Percentiles rank a stretch among this genome's conserved stretches.
Evolutionary conservation across 2,113 vertebrate genomes (phyloP).

Genomic region (Nycticorax nycticorax): DNA sequence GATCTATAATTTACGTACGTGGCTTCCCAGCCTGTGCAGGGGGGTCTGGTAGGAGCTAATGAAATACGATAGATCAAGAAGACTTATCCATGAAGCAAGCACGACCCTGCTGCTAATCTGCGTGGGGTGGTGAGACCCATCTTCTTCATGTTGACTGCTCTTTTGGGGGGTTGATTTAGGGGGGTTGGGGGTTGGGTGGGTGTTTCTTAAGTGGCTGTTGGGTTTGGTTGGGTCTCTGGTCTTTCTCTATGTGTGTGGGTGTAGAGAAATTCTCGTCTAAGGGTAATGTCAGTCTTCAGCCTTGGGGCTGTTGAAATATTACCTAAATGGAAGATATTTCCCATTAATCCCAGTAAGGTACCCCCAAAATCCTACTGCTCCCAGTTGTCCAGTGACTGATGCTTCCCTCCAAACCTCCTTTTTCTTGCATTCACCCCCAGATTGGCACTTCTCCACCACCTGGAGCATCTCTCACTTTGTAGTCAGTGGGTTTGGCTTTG

Average conservation of each 20-base stretch:
- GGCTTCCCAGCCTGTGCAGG: background rate
- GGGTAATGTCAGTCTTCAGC: background rate
- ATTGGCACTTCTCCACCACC: background rate
- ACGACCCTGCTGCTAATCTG: background rate
- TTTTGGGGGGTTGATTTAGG: background rate
- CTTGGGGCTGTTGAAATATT: background rate
- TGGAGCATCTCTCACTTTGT: background rate
- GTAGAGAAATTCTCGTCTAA: background rate
- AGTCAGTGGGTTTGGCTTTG: rapidly evolving
- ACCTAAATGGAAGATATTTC: background rate
- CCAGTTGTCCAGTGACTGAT: background rate
- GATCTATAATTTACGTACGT: conserved; percentile 43
- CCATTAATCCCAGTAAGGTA: too few relatives aligned
- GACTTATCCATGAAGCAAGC: background rate
- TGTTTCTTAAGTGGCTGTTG: background rate
- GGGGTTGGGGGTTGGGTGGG: background rate
- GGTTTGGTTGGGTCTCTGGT: background rate
- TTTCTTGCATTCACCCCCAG: background rate
- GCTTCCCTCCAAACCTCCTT: background rate
- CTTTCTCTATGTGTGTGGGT: rapidly evolving
- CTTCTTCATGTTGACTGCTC: background rate
- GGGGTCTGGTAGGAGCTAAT: background rate
- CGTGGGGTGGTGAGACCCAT: background rate
- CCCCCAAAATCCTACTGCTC: background rate
- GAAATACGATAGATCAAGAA: conserved; percentile 4